These are phyloP conservation scores for Andrena dorsata DNA, from an alignment of 2,888 invertebrate genomes.

Conservation along the genomic window DNA sequence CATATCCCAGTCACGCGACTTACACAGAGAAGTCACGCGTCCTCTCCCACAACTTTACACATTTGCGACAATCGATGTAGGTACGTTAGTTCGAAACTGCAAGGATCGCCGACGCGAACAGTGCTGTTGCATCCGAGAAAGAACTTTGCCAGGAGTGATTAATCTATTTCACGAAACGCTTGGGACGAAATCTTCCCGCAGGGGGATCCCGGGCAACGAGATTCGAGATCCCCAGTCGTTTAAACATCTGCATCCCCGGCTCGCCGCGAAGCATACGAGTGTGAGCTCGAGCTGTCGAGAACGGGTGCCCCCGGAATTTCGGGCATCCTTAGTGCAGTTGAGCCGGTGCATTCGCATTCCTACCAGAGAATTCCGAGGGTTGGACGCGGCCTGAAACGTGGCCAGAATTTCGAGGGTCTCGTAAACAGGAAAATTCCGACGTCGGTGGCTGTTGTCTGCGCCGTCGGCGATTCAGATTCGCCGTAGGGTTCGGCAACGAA, in stretches of 20 bases:
- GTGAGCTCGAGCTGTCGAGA: conserved; percentile 27
- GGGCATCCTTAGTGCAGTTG: conserved; percentile 41
- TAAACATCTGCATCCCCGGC: conserved; percentile 38
- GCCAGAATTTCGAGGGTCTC: conserved; percentile 25
- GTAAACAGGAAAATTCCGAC: conserved; percentile 28
- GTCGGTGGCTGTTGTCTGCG: conserved; percentile 3
- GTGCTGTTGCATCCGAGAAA: not conserved
- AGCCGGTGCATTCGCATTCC: conserved; percentile 49
- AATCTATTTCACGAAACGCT: not conserved
- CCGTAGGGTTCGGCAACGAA: not conserved
- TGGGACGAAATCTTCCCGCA: not conserved
- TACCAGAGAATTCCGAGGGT: conserved; percentile 41
- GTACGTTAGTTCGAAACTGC: not conserved
- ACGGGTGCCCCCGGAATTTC: conserved; percentile 54
- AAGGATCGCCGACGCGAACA: not conserved
- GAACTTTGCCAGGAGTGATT: not conserved
- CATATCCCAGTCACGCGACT: not conserved
- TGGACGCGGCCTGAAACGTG: conserved; percentile 42
- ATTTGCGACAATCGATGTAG: not conserved
- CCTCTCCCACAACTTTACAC: not conserved
- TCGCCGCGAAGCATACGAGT: conserved; percentile 24
- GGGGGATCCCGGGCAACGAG: not conserved
- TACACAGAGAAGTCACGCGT: not conserved
- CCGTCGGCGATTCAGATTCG: not conserved
- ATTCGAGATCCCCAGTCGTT: conserved; percentile 24